phyloP scores from a whole-genome alignment of 2,888 invertebrate genomes.

The Heterodera filipjevi region DNA sequence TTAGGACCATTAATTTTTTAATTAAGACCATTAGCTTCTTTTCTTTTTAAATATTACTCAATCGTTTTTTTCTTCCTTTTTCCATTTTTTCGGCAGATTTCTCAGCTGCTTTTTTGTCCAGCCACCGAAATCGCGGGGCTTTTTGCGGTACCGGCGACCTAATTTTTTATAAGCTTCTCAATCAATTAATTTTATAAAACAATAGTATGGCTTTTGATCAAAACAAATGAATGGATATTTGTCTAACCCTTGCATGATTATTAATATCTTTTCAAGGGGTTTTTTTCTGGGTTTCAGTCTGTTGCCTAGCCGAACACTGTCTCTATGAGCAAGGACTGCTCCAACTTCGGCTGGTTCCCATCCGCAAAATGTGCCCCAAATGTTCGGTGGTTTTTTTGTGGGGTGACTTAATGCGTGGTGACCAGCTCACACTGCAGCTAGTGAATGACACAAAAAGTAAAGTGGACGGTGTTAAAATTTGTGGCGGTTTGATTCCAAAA shows the following conservation, averaged over 20 bases:
- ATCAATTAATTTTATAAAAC: too few relatives aligned
- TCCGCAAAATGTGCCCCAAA: conserved; percentile 46
- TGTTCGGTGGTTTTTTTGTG: conserved; percentile 50
- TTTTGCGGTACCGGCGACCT: conserved; percentile 29
- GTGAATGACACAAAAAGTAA: conserved; percentile 42
- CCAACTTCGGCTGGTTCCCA: conserved; percentile 41
- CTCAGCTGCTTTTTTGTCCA: conserved; percentile 38
- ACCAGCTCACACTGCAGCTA: conserved; percentile 47
- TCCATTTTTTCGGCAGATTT: too few relatives aligned
- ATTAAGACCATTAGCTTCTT: too few relatives aligned
- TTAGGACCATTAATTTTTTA: too few relatives aligned
- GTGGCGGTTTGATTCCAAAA: conserved; percentile 40
- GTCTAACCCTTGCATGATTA: too few relatives aligned
- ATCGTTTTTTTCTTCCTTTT: too few relatives aligned
- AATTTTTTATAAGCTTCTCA: too few relatives aligned
- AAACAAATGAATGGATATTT: too few relatives aligned
- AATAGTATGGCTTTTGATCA: too few relatives aligned
- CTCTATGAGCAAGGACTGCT: conserved; percentile 35
- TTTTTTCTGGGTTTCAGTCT: too few relatives aligned
- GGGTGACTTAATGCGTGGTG: conserved; percentile 61
- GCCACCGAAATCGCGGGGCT: conserved; percentile 29
- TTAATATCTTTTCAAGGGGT: too few relatives aligned
- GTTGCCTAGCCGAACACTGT: conserved; percentile 51
- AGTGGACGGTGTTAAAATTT: conserved; percentile 43
- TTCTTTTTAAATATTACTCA: too few relatives aligned